Evolutionary conservation across 35 echinoderm and acorn worm genomes (phyloP).

Genomic region (Diadema setosum): DNA sequence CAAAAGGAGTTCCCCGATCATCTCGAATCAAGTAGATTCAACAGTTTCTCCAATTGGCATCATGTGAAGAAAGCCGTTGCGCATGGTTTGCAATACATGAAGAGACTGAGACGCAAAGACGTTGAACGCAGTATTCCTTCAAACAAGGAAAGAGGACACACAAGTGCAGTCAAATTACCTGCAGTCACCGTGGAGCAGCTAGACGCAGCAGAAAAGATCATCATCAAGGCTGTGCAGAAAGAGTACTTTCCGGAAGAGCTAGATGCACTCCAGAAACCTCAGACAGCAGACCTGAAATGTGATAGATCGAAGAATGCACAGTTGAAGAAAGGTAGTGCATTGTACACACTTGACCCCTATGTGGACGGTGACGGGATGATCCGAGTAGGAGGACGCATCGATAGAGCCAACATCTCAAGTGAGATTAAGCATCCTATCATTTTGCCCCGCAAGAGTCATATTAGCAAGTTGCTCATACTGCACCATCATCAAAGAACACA

Average conservation of each 20-base stretch:
- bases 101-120: neutral
- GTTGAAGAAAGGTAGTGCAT: conserved; percentile 18
- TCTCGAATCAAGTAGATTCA: neutral
- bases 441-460: conserved; percentile 48
- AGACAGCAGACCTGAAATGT: neutral
- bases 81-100: neutral
- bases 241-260: conserved; percentile 9
- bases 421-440: conserved; percentile 54
- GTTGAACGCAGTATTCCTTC: neutral
- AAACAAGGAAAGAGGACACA: neutral
- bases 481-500: conserved; percentile 56
- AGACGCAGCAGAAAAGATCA: conserved; percentile 18
- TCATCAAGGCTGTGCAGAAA: neutral
- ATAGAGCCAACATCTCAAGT: neutral
- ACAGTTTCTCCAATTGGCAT: conserved; percentile 32
- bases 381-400: conserved; percentile 67
- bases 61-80: conserved; percentile 32
- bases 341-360: conserved; percentile 69
- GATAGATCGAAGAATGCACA: neutral
- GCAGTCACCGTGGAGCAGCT: neutral
- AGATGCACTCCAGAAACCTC: neutral
- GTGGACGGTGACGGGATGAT: conserved; percentile 60
- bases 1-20: neutral
- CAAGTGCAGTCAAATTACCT: neutral
- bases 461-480: conserved; percentile 52